A percentile compares a stretch with the other conserved stretches of the same genome.
These are phyloP conservation scores for Passer montanus DNA, from an alignment of 2,113 vertebrate genomes.

Conservation along the genomic window DNA sequence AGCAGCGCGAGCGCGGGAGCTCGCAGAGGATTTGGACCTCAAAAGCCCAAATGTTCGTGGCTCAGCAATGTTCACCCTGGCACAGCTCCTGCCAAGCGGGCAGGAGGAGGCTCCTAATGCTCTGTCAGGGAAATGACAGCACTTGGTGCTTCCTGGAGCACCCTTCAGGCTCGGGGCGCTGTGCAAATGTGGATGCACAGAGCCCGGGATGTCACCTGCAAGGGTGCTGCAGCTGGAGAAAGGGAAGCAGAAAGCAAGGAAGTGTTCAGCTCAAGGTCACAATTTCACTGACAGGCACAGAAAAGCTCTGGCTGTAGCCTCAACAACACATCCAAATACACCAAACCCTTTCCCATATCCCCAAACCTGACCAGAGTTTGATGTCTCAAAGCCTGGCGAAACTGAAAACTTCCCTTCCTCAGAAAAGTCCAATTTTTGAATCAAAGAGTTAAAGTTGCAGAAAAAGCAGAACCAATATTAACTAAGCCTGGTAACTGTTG, in stretches of 20 bases:
- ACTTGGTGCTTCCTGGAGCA: constrained; percentile 33
- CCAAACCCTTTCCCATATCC: not conserved
- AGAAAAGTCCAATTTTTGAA: not conserved
- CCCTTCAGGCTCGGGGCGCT: not conserved
- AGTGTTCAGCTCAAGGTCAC: constrained; percentile 41
- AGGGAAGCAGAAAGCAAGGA: not conserved
- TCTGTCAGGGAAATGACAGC: constrained; percentile 27
- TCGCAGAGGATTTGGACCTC: not conserved
- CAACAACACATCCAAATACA: not conserved
- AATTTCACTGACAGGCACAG: not conserved
- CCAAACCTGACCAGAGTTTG: not conserved
- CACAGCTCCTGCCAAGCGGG: not conserved
- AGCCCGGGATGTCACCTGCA: constrained; percentile 24
- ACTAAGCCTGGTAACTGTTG: not conserved
- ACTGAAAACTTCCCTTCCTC: not conserved
- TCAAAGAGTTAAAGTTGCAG: not conserved
- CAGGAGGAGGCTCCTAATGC: constrained; percentile 7
- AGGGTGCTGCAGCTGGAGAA: constrained; percentile 45
- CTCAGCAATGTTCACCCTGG: constrained; percentile 4
- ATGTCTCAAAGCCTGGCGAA: not conserved
- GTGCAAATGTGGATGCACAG: not conserved
- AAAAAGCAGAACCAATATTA: not conserved
- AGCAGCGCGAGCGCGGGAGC: not conserved
- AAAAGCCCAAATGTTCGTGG: not conserved
- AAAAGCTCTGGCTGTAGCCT: not conserved